Evolutionary conservation across 2,797 vertebrate species (phyloP).

Genomic region (Cossypha niveicapilla): DNA sequence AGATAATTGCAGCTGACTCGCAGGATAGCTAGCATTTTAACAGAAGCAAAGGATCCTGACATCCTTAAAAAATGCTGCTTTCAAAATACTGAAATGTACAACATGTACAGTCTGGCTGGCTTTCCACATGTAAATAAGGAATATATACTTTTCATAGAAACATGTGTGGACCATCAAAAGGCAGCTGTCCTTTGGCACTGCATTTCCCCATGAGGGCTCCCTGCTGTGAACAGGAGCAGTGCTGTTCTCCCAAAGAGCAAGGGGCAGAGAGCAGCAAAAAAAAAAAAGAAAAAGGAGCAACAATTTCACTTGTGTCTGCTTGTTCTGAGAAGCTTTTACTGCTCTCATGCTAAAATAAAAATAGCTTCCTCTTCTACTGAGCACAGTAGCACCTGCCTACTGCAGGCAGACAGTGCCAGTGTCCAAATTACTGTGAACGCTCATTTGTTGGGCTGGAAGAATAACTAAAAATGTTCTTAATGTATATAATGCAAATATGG

Average conservation of each 20-base stretch:
- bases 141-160: not conserved
- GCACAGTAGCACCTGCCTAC: not conserved
- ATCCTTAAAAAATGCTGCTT: not conserved
- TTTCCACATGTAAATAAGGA: not conserved
- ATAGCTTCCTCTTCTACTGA: not conserved
- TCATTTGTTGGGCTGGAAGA: not conserved
- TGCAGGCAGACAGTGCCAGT: not conserved
- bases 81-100: not conserved
- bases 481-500: not conserved
- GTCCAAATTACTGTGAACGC: not conserved
- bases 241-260: not conserved
- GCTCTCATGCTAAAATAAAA: not conserved
- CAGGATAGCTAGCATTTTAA: not conserved
- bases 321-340: not conserved
- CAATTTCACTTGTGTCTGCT: not conserved
- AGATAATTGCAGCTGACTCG: not conserved
- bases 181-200: not conserved
- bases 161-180: not conserved
- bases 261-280: not conserved
- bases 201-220: not conserved
- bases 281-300: not conserved
- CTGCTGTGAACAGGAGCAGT: accelerated
- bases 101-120: not conserved
- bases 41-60: not conserved
- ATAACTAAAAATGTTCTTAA: not conserved